Evolutionary conservation across 2,797 vertebrate species (phyloP).

Genomic region (Lepus townsendii): DNA sequence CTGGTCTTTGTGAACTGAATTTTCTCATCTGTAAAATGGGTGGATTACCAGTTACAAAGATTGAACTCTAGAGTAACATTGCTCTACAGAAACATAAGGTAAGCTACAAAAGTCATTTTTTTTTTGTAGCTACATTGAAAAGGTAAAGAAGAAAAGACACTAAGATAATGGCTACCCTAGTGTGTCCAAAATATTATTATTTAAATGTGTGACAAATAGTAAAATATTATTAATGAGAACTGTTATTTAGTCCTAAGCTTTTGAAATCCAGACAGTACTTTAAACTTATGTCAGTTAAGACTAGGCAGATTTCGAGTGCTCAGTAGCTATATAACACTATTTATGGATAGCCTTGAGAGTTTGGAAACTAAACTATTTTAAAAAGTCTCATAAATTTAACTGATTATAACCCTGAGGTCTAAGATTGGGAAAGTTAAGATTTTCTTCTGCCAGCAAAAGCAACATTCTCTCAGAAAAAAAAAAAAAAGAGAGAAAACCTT

Average conservation of each 20-base stretch:
- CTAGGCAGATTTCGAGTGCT: background rate
- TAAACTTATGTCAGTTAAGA: background rate
- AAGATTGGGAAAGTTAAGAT: background rate
- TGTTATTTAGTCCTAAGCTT: background rate
- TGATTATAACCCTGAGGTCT: background rate
- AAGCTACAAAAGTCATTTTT: background rate
- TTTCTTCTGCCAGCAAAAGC: conserved; percentile 24
- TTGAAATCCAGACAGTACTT: background rate
- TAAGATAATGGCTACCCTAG: background rate
- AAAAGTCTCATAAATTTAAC: background rate
- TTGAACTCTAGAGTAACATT: background rate
- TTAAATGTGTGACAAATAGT: background rate
- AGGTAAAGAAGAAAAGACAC: background rate
- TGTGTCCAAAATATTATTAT: background rate
- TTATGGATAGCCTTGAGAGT: background rate
- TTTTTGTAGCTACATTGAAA: background rate
- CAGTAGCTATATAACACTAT: background rate
- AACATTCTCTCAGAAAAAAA: background rate
- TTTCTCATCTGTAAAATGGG: conserved; percentile 55
- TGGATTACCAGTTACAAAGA: background rate
- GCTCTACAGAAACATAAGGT: background rate
- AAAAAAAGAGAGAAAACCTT: no score
- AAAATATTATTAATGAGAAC: background rate
- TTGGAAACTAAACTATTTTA: conserved; percentile 1
- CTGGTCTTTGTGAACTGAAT: fast-evolving